Base-by-base conservation (phyloP, 92 coral and sea anemone species). In the Porites evermanni region DNA sequence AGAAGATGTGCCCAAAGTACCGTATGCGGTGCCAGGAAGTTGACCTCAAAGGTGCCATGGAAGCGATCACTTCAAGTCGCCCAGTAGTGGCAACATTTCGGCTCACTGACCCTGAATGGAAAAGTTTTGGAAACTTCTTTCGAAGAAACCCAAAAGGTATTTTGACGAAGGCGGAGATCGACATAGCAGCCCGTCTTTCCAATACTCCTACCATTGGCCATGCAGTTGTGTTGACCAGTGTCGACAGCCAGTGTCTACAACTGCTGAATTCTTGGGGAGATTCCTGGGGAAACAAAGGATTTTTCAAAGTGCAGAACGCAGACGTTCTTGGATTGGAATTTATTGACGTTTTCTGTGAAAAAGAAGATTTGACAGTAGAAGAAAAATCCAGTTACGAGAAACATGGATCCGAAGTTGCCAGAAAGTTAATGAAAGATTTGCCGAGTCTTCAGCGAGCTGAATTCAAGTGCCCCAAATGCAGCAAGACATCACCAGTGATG, bases 211-310 rank as follows among this genome's bases (percentile, higher is more conserved):
- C 19, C 68, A 21, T 80, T 13, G 94, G 91, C 65, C 94, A 91
- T 79, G 94, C 94, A 10, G 91, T 87, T 5, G 94, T 91, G 64
- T 79, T 93, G 12, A 90, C 91, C 13, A 83, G 93, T 65, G 90
- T 63, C 32, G 73, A 89, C 78, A 81, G 82, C 50, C 80, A 92
- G 65, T 16, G 93, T 53, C 61, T 93, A 14, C 75, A 74, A 16
- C 86, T 93, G 75, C 87, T 93, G 93, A 93, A 93, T 87, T 93
- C 93, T 38, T 67, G 83, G 93, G 93, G 89, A 8, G 47, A 29
- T 20, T 7, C 65, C 2, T 93, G 92, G 92, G 96, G 64, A 14
- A 88, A 93, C 83, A 73, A 53, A 11, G 38, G 38, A 32, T 32
- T 90, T 71, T 90, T 93, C 88, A 87, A 76, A 78, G 90, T 90